phyloP scores from a whole-genome alignment of 1,140 invertebrate genomes.

The Tetramorium parvispinum region DNA sequence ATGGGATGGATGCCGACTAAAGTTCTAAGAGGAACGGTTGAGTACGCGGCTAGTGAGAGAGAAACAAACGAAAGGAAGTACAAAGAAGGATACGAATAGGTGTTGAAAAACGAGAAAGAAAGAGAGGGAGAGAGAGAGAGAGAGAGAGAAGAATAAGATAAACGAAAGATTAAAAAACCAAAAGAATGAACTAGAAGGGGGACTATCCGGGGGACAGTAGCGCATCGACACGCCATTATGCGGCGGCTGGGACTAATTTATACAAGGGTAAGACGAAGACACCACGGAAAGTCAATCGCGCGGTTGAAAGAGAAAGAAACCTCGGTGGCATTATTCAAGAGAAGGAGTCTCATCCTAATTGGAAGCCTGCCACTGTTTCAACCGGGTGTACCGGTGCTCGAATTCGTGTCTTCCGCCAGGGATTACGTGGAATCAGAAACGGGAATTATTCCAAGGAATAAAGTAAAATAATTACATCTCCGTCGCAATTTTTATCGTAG shows the following conservation, averaged over 20 bases:
- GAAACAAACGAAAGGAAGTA: slow-evolving; percentile 6
- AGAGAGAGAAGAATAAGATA: slow-evolving; percentile 42
- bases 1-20: slow-evolving; percentile 39
- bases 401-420: slow-evolving; percentile 79
- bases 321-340: slow-evolving; percentile 80
- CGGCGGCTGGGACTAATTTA: slow-evolving; percentile 86
- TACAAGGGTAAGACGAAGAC: slow-evolving; percentile 84
- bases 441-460: not conserved
- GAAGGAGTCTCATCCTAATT: slow-evolving; percentile 81
- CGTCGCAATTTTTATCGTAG: not conserved
- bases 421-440: slow-evolving; percentile 66
- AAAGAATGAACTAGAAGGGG: slow-evolving; percentile 34
- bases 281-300: slow-evolving; percentile 80
- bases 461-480: not conserved
- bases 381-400: slow-evolving; percentile 80
- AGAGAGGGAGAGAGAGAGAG: slow-evolving; percentile 58
- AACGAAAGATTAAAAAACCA: slow-evolving; percentile 55
- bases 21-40: slow-evolving; percentile 2
- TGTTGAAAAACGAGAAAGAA: slow-evolving; percentile 21
- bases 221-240: slow-evolving; percentile 86
- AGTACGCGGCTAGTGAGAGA: slow-evolving; percentile 5
- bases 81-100: slow-evolving; percentile 36
- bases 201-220: slow-evolving; percentile 82
- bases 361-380: slow-evolving; percentile 84
- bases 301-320: slow-evolving; percentile 43